These are phyloP conservation scores for Vespertilio murinus DNA, from an alignment of 2,797 vertebrate genomes.

Conservation along the genomic window DNA sequence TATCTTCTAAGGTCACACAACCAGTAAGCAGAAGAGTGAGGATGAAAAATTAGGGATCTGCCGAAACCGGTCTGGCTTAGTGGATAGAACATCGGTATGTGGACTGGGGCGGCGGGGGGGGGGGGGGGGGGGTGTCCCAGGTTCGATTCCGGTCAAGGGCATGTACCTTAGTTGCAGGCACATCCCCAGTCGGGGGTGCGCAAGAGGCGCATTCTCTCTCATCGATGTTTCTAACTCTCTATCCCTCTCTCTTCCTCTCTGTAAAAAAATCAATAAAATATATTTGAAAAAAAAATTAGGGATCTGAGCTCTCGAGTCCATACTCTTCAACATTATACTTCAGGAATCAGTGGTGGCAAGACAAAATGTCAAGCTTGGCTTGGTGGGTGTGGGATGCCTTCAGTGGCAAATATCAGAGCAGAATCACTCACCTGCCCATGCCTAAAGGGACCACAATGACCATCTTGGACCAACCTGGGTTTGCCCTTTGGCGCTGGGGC, in stretches of 20 bases:
- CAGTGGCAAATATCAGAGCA: not conserved
- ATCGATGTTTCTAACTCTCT: no score
- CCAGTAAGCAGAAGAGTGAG: not conserved
- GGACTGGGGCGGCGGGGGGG: no score
- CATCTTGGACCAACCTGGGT: not conserved
- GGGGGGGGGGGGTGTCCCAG: no score
- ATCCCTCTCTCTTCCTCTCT: no score
- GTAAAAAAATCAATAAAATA: no score
- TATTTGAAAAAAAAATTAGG: not conserved
- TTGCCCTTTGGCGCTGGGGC: not conserved
- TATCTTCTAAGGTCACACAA: not conserved
- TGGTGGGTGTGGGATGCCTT: not conserved
- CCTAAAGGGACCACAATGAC: not conserved
- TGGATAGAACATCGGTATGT: no score
- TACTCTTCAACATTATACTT: not conserved
- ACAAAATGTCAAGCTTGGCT: not conserved
- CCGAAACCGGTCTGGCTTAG: no score
- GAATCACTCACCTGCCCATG: not conserved
- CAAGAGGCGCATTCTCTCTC: no score
- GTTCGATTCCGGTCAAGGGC: no score
- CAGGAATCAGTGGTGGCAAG: not conserved
- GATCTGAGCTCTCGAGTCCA: no score
- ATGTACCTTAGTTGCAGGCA: no score
- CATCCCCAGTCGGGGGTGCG: no score
- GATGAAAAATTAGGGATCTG: not conserved